These are phyloP conservation scores for Larimichthys polyactis DNA, from an alignment of 2,113 vertebrate genomes.

Conservation along the genomic window DNA sequence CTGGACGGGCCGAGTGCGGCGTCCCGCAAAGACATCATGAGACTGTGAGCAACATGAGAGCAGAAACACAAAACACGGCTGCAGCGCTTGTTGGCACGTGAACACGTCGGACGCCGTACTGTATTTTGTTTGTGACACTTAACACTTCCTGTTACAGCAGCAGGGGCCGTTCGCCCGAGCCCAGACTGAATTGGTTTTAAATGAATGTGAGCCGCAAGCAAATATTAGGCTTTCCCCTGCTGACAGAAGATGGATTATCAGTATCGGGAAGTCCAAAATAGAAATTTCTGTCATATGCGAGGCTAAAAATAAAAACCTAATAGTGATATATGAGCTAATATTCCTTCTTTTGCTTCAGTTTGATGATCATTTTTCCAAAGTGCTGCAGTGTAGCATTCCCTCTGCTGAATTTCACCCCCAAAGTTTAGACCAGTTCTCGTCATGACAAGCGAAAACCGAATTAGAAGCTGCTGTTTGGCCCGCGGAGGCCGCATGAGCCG, in stretches of 20 bases:
- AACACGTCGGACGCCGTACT: background rate
- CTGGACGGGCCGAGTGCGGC: slow-evolving; percentile 54
- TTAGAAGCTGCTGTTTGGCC: background rate
- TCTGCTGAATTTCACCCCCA: background rate
- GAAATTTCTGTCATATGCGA: background rate
- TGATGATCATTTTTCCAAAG: background rate
- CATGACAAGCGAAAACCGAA: background rate
- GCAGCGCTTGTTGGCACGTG: slow-evolving; percentile 8
- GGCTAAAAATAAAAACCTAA: no score
- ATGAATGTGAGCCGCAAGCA: background rate
- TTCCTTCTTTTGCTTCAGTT: no score
- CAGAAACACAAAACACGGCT: slow-evolving; percentile 24
- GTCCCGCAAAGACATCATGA: slow-evolving; percentile 58
- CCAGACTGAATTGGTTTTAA: background rate
- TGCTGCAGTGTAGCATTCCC: background rate
- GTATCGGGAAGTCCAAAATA: background rate
- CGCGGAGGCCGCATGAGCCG: background rate
- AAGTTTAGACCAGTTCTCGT: background rate
- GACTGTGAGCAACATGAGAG: slow-evolving; percentile 42
- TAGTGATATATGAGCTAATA: no score
- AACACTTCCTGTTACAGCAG: background rate
- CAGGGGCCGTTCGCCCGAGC: background rate
- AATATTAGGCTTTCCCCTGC: background rate
- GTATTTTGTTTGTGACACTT: slow-evolving; percentile 2
- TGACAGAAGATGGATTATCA: background rate